Conservation (phyloP, 2,888 invertebrate genomes). For the Microctonus aethiopoides region DNA sequence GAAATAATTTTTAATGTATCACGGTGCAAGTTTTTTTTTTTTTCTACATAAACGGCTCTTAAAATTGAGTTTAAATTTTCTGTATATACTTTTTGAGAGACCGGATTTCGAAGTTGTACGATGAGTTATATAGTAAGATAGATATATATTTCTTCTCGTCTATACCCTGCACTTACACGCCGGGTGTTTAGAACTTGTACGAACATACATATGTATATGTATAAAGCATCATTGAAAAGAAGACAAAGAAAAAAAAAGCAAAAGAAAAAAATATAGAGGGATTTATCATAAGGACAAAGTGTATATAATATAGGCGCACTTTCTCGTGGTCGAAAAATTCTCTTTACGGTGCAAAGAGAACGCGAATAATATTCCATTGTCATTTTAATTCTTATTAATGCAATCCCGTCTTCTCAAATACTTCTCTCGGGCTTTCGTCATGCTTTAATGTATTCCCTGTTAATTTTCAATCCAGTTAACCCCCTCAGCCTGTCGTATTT, state of each 20-base stretch:
- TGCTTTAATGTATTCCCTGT: conserved; percentile 32
- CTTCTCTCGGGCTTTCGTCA: conserved; percentile 24
- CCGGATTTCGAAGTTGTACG: conserved; percentile 8
- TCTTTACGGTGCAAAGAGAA: conserved; percentile 19
- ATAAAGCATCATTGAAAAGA: conserved; percentile 14
- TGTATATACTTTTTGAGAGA: neutral
- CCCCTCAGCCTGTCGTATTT: neutral
- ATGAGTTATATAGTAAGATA: neutral
- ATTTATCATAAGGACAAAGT: neutral
- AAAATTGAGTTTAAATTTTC: conserved; percentile 7
- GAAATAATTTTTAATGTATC: neutral
- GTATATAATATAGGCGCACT: conserved; percentile 26
- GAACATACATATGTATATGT: too few species aligned
- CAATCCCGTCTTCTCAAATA: conserved; percentile 19
- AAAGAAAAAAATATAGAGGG: conserved; percentile 32
- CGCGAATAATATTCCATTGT: conserved; percentile 34
- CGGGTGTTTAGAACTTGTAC: conserved; percentile 3
- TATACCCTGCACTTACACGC: neutral
- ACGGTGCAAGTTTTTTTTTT: neutral
- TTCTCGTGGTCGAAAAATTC: conserved; percentile 23
- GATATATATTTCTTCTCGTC: neutral
- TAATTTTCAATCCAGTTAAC: conserved; percentile 41
- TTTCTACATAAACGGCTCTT: neutral
- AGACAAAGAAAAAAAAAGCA: conserved; percentile 29
- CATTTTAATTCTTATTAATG: conserved; percentile 44